A percentile compares a stretch with the other conserved stretches of the same genome.
phyloP scores from a whole-genome alignment of 2,797 vertebrate species.

The Benthosema pterotum region DNA sequence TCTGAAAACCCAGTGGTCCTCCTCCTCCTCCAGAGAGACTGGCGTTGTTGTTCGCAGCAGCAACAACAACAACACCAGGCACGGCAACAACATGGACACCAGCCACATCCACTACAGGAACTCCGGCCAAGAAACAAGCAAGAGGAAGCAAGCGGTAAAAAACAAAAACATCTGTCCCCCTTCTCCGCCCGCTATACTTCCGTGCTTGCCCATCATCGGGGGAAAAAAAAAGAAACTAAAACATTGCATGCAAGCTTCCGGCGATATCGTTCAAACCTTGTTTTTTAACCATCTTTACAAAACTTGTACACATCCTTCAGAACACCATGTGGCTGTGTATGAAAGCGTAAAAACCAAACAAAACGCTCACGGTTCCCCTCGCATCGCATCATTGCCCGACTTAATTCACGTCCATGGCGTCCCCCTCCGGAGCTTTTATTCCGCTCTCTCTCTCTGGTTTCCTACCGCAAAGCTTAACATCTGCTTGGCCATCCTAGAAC shows the following conservation, averaged over 20 bases:
- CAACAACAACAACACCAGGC: constrained; percentile 50
- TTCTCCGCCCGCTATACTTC: too few species aligned
- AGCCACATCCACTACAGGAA: constrained; percentile 77
- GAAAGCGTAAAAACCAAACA: constrained; percentile 76
- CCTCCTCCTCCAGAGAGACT: constrained; percentile 72
- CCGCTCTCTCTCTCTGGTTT: constrained; percentile 60
- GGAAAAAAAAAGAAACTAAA: too few species aligned
- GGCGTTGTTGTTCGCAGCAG: too few species aligned
- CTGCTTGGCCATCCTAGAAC: constrained; percentile 80
- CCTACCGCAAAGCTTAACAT: constrained; percentile 76
- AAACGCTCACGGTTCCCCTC: constrained; percentile 54
- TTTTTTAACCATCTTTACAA: constrained; percentile 75
- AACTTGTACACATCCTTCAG: constrained; percentile 54
- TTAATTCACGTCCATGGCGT: constrained; percentile 65
- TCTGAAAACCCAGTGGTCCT: constrained; percentile 77
- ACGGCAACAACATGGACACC: constrained; percentile 65
- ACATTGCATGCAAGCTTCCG: constrained; percentile 83
- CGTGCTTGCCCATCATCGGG: constrained; percentile 74
- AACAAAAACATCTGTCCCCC: constrained; percentile 67
- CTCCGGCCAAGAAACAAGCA: constrained; percentile 71
- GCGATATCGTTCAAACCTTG: constrained; percentile 67
- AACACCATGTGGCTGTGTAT: constrained; percentile 70
- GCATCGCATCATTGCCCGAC: constrained; percentile 72
- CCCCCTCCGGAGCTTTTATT: constrained; percentile 64
- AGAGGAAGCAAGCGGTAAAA: constrained; percentile 86